These are phyloP conservation scores for Coracopsis vasa DNA, from an alignment of 2,113 vertebrate species.

Conservation along the genomic window DNA sequence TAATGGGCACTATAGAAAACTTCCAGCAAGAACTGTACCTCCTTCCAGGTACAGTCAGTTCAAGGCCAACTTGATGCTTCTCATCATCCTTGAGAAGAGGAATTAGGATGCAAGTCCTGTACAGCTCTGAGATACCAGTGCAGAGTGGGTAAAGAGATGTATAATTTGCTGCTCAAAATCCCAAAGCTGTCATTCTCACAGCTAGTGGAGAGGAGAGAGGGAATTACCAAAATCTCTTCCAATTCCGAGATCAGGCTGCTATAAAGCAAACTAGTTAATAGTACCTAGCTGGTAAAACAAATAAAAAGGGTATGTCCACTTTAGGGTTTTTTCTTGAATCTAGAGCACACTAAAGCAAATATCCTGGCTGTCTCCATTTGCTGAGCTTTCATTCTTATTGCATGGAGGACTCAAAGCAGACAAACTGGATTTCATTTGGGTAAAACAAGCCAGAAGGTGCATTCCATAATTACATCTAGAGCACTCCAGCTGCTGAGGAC, in stretches of 20 bases:
- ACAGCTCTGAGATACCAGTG: not conserved
- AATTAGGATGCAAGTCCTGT: not conserved
- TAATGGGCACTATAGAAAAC: not conserved
- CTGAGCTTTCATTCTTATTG: not conserved
- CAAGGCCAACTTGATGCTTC: not conserved
- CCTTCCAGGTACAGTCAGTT: not conserved
- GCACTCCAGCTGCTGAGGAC: not conserved
- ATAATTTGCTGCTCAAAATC: not conserved
- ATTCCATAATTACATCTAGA: not conserved
- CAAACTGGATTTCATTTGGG: not conserved
- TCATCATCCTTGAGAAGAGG: not conserved
- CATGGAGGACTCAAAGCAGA: not conserved
- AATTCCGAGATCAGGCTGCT: not conserved
- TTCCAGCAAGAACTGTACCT: not conserved
- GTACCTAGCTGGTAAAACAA: not conserved
- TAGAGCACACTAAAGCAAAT: not conserved
- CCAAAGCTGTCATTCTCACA: not conserved
- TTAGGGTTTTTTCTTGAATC: not conserved
- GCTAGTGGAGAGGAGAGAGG: not conserved
- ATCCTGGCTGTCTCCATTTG: not conserved
- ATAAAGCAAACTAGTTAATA: not conserved
- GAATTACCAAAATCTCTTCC: not conserved
- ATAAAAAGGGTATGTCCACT: not conserved
- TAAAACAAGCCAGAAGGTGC: not conserved
- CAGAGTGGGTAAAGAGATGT: accelerated